A percentile compares a stretch with the other conserved stretches of the same genome.
Conservation (phyloP, 2,797 vertebrate genomes). For the Mastacembelus armatus region DNA sequence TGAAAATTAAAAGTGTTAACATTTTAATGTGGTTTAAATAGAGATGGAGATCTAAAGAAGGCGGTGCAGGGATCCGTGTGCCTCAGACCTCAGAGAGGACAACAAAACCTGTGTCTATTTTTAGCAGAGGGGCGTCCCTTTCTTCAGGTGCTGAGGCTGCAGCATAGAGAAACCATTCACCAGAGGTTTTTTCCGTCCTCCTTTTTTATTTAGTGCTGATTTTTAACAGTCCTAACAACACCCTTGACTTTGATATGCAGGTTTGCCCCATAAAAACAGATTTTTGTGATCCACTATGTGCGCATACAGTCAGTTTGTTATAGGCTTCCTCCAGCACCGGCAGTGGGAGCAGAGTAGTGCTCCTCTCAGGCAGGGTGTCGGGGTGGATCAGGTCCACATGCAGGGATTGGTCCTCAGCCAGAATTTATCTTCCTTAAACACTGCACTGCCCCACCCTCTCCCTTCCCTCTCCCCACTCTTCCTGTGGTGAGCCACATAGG, state of each 20-base stretch:
- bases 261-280: not conserved
- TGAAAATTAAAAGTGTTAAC: conserved; percentile 10
- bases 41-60: conserved; percentile 1
- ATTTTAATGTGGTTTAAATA: conserved; percentile 13
- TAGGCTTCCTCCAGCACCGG: conserved; percentile 16
- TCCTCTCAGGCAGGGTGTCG: conserved; percentile 40
- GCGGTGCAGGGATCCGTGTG: conserved; percentile 14
- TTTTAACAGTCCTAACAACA: not conserved
- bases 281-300: conserved; percentile 14
- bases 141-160: conserved; percentile 87
- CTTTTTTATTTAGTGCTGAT: not conserved
- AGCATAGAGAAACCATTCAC: conserved; percentile 47
- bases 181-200: conserved; percentile 9
- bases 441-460: conserved; percentile 70
- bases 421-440: conserved; percentile 63
- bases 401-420: conserved; percentile 67
- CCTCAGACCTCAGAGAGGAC: conserved; percentile 36
- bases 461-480: conserved; percentile 62
- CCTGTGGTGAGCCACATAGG: conserved; percentile 69
- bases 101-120: conserved; percentile 65
- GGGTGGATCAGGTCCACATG: conserved; percentile 63
- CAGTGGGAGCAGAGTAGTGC: conserved; percentile 27
- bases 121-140: conserved; percentile 86
- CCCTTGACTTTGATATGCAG: not conserved
- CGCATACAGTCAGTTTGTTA: conserved; percentile 12